Base-by-base conservation (phyloP, 2,888 invertebrate species). In the Epinotia bilunana region DNA sequence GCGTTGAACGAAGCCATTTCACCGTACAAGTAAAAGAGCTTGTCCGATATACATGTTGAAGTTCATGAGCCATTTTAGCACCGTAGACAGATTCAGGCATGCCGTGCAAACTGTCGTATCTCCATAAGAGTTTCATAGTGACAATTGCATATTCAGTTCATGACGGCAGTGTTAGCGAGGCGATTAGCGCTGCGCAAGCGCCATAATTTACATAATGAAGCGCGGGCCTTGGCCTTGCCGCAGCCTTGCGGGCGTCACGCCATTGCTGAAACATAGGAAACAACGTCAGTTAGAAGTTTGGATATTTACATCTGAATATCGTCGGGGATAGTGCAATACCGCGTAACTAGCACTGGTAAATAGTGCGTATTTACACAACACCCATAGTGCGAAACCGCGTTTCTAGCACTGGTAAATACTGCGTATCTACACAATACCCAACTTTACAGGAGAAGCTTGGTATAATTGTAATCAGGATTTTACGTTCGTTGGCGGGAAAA, bases 171-270 rank as follows among this genome's bases (percentile, higher is more conserved):
- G 82, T 87, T 87, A 86, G 83, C 83, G 76, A 77, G 77, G 67
- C 80, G 79, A 87, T 87, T 86, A 87, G 81, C 82, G 65, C 67
- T 75, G 81, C 80, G 82, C 82, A 82, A 81, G 84, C 86, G 81
- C 83, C 84, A 83, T 85, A 82, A 85, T 88, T 89, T 88, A 86
- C 88, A 87, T 87, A 88, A 88, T 83, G 86, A 84, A 82, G 80
- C 78, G 65, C 76, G 78, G 81, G 83, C 89, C 89, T 88, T 90
- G 89, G 86, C 91, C 89, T 89, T 90, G 86, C 83, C 77, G 77
- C 74, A 78, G 77, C 81, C 79, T 83, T 79, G 74, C 73, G 62
- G 57, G 16, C 65, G 71, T 61, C 71, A 71, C 72, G 72, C 74
- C 71, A 75, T 46, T 62, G 61, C 69, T 67, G 74, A 58, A 64